Evolutionary conservation across 2,797 vertebrate species (phyloP).

Genomic region (Meriones psammophilus): DNA sequence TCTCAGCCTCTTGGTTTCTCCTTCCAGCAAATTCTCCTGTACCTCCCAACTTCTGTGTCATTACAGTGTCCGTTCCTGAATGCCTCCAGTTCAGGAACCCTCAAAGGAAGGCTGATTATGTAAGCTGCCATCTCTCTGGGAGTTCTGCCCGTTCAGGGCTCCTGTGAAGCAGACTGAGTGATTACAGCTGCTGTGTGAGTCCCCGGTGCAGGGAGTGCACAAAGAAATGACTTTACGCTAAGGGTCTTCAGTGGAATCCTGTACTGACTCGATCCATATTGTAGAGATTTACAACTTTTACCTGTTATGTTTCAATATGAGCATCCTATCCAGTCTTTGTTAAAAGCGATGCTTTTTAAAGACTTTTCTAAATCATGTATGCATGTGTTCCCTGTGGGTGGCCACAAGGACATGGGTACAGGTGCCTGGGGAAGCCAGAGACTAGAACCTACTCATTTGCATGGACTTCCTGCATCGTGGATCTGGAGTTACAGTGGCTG

Average conservation of each 20-base stretch:
- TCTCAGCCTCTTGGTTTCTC: constrained; percentile 13
- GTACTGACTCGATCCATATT: not conserved
- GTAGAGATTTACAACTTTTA: not conserved
- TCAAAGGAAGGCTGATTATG: not conserved
- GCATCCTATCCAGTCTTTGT: not conserved
- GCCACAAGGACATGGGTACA: no score
- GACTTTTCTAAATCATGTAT: not conserved
- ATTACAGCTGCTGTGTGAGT: not conserved
- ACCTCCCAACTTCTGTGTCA: not conserved
- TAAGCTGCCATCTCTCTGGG: not conserved
- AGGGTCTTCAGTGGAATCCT: not conserved
- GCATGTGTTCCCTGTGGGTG: not conserved
- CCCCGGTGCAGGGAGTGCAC: not conserved
- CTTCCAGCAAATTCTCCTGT: constrained; percentile 8
- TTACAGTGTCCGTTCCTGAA: not conserved
- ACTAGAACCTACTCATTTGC: not conserved
- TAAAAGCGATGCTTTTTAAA: not conserved
- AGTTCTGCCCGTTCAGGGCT: not conserved
- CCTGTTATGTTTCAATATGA: not conserved
- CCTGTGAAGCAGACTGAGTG: not conserved
- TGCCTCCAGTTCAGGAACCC: not conserved
- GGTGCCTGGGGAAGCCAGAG: not conserved
- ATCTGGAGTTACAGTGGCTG: not conserved
- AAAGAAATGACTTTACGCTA: not conserved
- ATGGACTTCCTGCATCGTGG: no score